Conservation (phyloP, 2,888 invertebrate genomes). For the Dysmachus trigonus region DNA sequence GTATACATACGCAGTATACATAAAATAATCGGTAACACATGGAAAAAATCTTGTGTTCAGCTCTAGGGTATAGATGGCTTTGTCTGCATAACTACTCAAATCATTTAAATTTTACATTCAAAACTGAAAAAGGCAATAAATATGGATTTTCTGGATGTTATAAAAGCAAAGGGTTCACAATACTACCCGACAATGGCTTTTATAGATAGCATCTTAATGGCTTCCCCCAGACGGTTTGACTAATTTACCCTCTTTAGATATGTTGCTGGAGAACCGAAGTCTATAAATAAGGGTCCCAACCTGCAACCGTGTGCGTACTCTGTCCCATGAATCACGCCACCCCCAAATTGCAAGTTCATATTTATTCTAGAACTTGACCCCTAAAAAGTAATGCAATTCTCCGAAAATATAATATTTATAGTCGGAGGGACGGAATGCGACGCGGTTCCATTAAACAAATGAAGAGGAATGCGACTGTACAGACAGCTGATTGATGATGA, state of each 20-base stretch:
- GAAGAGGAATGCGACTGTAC: neutral
- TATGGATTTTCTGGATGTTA: neutral
- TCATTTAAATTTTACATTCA: neutral
- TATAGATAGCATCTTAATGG: neutral
- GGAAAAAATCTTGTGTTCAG: no score
- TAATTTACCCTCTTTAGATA: neutral
- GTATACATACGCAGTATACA: no score
- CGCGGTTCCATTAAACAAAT: slow-evolving; percentile 34
- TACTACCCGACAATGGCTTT: neutral
- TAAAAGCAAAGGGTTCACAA: neutral
- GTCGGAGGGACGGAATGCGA: neutral
- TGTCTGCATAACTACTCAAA: no score
- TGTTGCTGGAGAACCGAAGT: neutral
- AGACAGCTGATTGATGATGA: slow-evolving; percentile 32
- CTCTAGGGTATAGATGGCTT: no score
- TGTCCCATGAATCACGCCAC: neutral
- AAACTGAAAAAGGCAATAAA: neutral
- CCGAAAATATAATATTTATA: slow-evolving; percentile 40
- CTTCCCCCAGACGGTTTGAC: neutral
- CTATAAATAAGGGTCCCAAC: neutral
- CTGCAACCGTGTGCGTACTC: neutral
- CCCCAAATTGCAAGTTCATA: slow-evolving; percentile 4
- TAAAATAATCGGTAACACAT: no score
- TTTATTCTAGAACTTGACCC: slow-evolving; percentile 13
- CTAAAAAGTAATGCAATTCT: slow-evolving; percentile 31